Percentiles rank a stretch among this genome's conserved stretches.
Conservation (phyloP, 2,113 vertebrate genomes). For the Cervus canadensis region DNA sequence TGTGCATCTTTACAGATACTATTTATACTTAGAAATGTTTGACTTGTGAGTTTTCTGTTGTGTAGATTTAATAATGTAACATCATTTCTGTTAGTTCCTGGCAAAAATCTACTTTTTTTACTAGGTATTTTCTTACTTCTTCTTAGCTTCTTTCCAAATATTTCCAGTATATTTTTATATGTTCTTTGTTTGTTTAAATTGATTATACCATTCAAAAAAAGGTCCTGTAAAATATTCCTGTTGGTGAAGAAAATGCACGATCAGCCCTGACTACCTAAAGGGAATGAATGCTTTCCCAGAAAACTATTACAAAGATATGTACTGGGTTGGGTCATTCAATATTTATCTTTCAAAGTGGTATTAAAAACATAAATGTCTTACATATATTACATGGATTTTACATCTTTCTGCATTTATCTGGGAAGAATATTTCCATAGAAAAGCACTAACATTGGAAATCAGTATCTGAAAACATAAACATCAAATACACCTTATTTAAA, state of each 20-base stretch:
- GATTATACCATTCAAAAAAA: not conserved
- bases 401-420: not conserved
- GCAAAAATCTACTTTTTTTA: not conserved
- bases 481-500: not conserved
- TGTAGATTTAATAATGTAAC: not conserved
- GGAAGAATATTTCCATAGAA: not conserved
- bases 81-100: not conserved
- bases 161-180: not conserved
- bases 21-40: not conserved
- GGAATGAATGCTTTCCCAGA: not conserved
- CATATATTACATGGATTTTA: not conserved
- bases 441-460: constrained; percentile 13
- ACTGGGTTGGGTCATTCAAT: not conserved
- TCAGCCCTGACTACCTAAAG: too few species aligned
- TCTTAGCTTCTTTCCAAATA: not conserved
- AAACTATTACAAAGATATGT: not conserved
- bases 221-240: not conserved
- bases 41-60: not conserved
- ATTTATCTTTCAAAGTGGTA: not conserved
- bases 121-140: not conserved
- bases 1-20: not conserved
- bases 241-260: not conserved
- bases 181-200: not conserved
- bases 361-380: not conserved
- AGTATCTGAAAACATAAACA: not conserved